Evolutionary conservation across 2,113 vertebrate species (phyloP).

Genomic region (Geothlypis trichas): DNA sequence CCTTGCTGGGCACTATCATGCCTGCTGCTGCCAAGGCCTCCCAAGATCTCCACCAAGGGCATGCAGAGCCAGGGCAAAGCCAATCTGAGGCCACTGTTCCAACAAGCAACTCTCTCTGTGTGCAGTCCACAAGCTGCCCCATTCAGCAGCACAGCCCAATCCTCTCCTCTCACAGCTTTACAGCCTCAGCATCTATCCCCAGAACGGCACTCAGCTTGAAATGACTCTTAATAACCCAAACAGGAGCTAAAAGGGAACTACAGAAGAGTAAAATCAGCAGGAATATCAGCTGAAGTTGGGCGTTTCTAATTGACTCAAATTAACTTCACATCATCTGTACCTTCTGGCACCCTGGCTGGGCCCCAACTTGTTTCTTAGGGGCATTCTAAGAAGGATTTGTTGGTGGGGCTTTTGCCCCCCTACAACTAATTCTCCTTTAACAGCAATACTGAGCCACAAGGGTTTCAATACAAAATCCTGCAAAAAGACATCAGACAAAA

Average conservation of each 20-base stretch:
- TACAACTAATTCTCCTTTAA: neutral
- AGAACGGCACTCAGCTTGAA: rapidly evolving
- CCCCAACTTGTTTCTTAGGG: neutral
- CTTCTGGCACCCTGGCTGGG: neutral
- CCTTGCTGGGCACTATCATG: rapidly evolving
- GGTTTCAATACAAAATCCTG: neutral
- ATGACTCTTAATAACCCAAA: neutral
- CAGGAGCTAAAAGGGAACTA: neutral
- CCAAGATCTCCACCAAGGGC: neutral
- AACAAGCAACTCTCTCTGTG: neutral
- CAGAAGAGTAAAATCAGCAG: neutral
- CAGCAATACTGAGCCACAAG: neutral
- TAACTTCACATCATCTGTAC: neutral
- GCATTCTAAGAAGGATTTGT: neutral
- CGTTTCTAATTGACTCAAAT: neutral
- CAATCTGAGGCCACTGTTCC: rapidly evolving
- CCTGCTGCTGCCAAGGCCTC: rapidly evolving
- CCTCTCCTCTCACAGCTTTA: neutral
- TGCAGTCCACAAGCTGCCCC: neutral
- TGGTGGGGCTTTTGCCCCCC: rapidly evolving
- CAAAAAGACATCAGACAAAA: neutral
- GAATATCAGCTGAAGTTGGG: neutral
- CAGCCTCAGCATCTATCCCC: neutral
- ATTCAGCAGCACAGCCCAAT: neutral
- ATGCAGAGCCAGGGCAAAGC: neutral